Conservation (phyloP, 2,113 vertebrate species). For the Ochotona princeps region DNA sequence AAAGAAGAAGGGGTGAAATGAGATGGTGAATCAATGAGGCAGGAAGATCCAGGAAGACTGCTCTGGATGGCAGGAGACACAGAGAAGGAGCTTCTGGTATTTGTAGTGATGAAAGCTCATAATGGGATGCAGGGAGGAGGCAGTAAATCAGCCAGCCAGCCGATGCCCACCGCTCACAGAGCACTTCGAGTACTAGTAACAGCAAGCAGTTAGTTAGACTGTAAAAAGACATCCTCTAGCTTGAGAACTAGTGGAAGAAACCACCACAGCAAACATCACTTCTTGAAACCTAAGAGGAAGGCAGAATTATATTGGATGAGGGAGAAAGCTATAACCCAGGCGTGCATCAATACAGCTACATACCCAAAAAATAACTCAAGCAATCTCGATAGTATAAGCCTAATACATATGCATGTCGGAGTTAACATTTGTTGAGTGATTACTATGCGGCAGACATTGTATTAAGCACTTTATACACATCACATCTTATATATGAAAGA, state of each 20-base stretch:
- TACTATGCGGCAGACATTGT: neutral
- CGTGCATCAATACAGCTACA: neutral
- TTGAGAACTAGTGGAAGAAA: neutral
- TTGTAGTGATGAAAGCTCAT: conserved; percentile 9
- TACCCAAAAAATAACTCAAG: neutral
- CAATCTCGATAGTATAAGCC: neutral
- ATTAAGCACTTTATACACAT: conserved; percentile 44
- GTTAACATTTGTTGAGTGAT: conserved; percentile 28
- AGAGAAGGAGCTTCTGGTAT: conserved; percentile 41
- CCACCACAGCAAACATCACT: neutral
- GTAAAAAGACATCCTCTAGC: neutral
- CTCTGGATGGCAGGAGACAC: conserved; percentile 43
- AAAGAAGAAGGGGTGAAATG: conserved; percentile 42
- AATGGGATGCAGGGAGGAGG: neutral
- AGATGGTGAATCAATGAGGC: conserved; percentile 48
- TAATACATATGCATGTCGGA: neutral
- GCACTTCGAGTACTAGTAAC: neutral
- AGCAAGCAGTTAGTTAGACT: neutral
- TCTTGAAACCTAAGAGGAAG: neutral
- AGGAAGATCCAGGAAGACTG: neutral
- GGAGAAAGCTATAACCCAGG: neutral
- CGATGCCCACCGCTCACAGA: neutral
- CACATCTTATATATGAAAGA: neutral
- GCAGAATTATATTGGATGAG: neutral
- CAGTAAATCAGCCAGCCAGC: neutral